Base-by-base conservation (phyloP, 2,113 vertebrate genomes). In the Paramormyrops kingsleyae region DNA sequence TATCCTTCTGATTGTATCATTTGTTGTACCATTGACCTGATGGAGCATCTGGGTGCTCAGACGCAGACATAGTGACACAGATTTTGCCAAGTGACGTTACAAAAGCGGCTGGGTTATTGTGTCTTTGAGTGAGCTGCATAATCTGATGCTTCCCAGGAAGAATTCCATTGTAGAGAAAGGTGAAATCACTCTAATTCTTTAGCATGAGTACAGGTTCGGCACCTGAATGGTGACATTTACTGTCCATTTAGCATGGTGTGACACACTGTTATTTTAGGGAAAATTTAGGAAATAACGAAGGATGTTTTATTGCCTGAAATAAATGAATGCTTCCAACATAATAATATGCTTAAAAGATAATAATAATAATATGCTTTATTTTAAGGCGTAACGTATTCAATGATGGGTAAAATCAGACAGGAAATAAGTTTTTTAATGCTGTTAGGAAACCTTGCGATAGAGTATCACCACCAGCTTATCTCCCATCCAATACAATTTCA, bases 401-500 rank as follows among this genome's bases (percentile, higher is more conserved):
- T 89, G 50, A 59, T 49, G 80, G 88, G 77, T 56, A 47, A 62
- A 89, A 92, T 59, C 83, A 85, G 89, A 89, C 86, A 80, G 87
- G n/a, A 92, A 91, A 92, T n/a, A 62, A 89, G 90, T 84, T 92
- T 89, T 92, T 89, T 87, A 44, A 74, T 90, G 83, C 46, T 56
- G 62, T 89, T 88, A 84, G 89, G 47, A 88, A 24, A 89, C 56
- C 90, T 66, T 66, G 85, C 52, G 85, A 87, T 74, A 91, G 74
- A 89, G 89, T 47, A 53, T 90, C 52, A 87, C 47, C 89, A 90
- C 87, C 39, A 84, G 89, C 88, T 94, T 87, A 88, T 90, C 91
- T 92, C 92, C 70, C 59, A 92, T 92, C 91, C 88, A 89, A 87
- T 90, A 87, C 90, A 92, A 92, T 94, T 95, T 93, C 92, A 92